A percentile compares a stretch with the other conserved stretches of the same genome.
Conservation (phyloP, 2,113 vertebrate genomes). For the Ranitomeya variabilis region DNA sequence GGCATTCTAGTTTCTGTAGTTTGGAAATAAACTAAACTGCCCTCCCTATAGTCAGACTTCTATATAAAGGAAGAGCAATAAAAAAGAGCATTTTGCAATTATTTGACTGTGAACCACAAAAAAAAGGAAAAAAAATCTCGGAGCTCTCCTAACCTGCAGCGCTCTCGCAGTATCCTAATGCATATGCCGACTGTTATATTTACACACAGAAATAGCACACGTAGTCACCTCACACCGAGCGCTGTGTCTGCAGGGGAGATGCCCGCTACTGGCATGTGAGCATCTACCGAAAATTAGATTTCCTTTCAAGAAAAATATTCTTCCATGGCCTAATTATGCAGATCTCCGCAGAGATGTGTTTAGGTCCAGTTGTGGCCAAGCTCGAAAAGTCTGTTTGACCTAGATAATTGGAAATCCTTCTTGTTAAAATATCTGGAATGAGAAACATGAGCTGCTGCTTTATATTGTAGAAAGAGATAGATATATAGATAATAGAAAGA, state of each 20-base stretch:
- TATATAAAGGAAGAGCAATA: not conserved
- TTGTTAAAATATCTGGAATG: slow-evolving; percentile 1
- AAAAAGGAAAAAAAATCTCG: not conserved
- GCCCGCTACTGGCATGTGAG: slow-evolving; percentile 2
- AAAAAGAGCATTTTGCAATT: not conserved
- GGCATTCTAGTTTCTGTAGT: not conserved
- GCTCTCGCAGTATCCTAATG: not conserved
- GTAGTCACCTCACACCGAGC: slow-evolving; percentile 18
- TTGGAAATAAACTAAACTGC: not conserved
- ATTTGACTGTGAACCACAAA: not conserved
- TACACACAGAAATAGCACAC: slow-evolving; percentile 9
- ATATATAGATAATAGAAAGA: slow-evolving; percentile 21
- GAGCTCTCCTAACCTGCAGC: not conserved
- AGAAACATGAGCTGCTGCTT: not conserved
- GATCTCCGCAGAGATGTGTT: slow-evolving; percentile 16
- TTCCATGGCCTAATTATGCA: slow-evolving; percentile 45
- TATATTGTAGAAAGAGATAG: not conserved
- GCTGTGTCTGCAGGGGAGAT: not conserved
- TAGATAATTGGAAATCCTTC: slow-evolving; percentile 32
- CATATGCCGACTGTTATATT: not conserved
- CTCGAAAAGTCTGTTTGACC: slow-evolving; percentile 23
- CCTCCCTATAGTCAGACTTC: not conserved
- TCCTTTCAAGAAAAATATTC: slow-evolving; percentile 29
- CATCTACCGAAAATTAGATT: slow-evolving; percentile 27
- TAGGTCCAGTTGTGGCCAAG: slow-evolving; percentile 24